A percentile compares a stretch with the other conserved stretches of the same genome.
Evolutionary conservation across 2,888 invertebrate species (phyloP).

Genomic region (Machimus atricapillus): DNA sequence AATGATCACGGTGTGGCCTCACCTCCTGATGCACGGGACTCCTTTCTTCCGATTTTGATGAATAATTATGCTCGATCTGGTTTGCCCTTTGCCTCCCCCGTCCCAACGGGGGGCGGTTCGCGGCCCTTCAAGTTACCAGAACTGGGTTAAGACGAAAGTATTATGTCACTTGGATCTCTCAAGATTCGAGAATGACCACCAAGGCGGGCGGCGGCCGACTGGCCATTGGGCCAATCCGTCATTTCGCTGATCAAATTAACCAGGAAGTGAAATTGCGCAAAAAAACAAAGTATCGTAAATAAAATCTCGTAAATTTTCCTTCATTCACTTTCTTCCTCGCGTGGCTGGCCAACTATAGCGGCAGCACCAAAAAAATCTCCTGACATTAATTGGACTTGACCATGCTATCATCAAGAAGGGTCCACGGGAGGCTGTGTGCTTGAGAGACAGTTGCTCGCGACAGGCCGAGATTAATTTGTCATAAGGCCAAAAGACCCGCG

Average conservation of each 20-base stretch:
- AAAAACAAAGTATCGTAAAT: neutral
- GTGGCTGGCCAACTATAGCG: neutral
- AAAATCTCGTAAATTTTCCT: constrained; percentile 19
- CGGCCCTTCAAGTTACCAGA: neutral
- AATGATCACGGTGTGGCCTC: neutral
- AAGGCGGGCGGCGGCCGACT: neutral
- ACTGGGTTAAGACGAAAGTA: constrained; percentile 38
- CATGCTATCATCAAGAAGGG: constrained; percentile 41
- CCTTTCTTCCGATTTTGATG: constrained; percentile 1
- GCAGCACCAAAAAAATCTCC: constrained; percentile 13
- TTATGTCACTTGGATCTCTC: neutral
- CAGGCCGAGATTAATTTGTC: constrained; percentile 39
- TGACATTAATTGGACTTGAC: constrained; percentile 42
- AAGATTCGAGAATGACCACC: constrained; percentile 6
- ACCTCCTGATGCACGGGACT: neutral
- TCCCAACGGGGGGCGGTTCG: neutral
- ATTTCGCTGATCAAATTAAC: constrained; percentile 20
- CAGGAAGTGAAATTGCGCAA: constrained; percentile 36
- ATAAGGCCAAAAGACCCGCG: constrained; percentile 1
- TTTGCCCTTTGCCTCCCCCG: neutral
- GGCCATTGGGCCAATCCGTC: constrained; percentile 1
- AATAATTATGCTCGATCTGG: neutral
- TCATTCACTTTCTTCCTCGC: constrained; percentile 38
- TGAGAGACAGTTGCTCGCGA: constrained; percentile 21
- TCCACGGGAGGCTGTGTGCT: neutral